Evolutionary conservation across 2,888 invertebrate genomes (phyloP).

Genomic region (Notodonta dromedarius): DNA sequence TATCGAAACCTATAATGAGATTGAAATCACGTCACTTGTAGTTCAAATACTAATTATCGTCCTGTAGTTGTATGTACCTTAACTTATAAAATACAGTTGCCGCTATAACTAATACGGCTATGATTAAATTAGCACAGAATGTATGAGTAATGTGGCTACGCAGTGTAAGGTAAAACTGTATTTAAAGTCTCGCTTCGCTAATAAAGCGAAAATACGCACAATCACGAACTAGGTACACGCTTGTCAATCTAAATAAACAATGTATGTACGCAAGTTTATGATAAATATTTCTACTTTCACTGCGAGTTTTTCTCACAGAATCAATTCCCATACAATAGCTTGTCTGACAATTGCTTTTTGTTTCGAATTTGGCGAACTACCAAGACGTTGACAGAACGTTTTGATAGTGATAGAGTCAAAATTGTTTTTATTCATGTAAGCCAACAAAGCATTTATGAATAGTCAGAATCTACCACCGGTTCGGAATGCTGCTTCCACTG

Average conservation of each 20-base stretch:
- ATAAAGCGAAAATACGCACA: slow-evolving; percentile 5
- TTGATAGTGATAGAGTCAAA: slow-evolving; percentile 17
- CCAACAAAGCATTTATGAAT: too few relatives aligned
- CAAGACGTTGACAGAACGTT: slow-evolving; percentile 19
- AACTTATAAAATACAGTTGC: too few relatives aligned
- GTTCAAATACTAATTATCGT: too few relatives aligned
- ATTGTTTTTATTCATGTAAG: slow-evolving; percentile 6
- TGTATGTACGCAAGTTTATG: neutral
- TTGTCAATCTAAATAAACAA: slow-evolving; percentile 2
- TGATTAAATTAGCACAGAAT: too few relatives aligned
- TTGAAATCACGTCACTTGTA: too few relatives aligned
- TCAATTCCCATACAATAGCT: slow-evolving; percentile 2
- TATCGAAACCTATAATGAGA: too few relatives aligned
- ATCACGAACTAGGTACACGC: slow-evolving; percentile 5
- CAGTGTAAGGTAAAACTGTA: neutral
- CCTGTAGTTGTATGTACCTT: too few relatives aligned
- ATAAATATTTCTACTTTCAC: slow-evolving; percentile 4
- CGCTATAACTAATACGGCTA: too few relatives aligned
- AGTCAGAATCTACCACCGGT: too few relatives aligned
- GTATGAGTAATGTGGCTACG: slow-evolving; percentile 17
- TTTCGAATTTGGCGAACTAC: slow-evolving; percentile 11
- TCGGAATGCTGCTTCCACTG: too few relatives aligned
- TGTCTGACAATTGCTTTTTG: slow-evolving; percentile 9
- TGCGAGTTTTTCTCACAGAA: neutral
- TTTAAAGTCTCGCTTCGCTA: slow-evolving; percentile 6